Base-by-base conservation (phyloP, 2,888 invertebrate genomes). In the Orgyia antiqua region DNA sequence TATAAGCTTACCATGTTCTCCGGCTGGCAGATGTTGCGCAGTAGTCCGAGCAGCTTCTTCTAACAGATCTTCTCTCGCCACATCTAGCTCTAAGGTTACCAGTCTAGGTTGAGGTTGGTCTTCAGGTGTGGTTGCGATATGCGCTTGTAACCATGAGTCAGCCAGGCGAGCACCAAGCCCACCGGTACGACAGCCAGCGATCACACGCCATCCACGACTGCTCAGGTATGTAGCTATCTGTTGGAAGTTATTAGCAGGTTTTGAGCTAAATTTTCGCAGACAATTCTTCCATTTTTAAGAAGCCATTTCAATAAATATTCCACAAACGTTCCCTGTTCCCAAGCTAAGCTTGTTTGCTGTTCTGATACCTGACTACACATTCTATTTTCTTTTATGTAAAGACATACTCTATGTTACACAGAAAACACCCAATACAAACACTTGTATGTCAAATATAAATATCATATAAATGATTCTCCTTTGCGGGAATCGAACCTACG, bases 21-120 rank as follows among this genome's bases (percentile, higher is more conserved):
- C 93, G 28, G 93, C 93, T 37, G 94, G 94, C 58, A 94, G 78
- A 82, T 94, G 93, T 29, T 93, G 91, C 10, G 94, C 90, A 43
- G 94, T 91, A 10, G 92, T 90, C 46, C 93, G 90, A 8, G 93
- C 93, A 4, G 94, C 93, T 71, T 94, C 93, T 41, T 93, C 93
- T 25, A 94, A 71, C 46, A 93, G 79, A 68, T 94, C 94, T 71
- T 94, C 94, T 23, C 94, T 87, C 0, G 93, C 93, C 10, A 94
- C 93, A 63, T 95, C 94, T 50, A 94, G 72, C 28, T 93, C 91
- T 50, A 94, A 75, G 3, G 93, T 91, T 34, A 92, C 90, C 29
- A 94, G 88, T 36, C 89, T 84, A 12, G 62, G 88, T 49, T 46
- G 83, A 42, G 75, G 76, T 57, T 80, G 76, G 51, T 79, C 70